Evolutionary conservation across 2,888 invertebrate species (phyloP).

Genomic region (Choristoneura rosaceana): DNA sequence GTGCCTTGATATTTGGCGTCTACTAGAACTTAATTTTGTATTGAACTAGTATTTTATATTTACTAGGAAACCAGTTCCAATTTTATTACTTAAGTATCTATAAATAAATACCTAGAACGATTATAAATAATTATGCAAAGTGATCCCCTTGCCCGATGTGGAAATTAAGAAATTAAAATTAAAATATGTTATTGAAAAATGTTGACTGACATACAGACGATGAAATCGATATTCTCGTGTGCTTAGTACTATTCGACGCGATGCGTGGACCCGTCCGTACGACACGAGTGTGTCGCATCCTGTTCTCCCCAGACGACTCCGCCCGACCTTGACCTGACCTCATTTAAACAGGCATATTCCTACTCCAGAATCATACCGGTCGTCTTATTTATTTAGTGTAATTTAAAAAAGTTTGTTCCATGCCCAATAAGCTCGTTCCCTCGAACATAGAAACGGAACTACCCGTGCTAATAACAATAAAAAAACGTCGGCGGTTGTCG

Average conservation of each 20-base stretch:
- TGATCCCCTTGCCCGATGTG: neutral
- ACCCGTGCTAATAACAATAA: neutral
- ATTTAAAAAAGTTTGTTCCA: neutral
- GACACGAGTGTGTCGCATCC: constrained; percentile 13
- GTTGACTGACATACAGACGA: neutral
- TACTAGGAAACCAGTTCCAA: no score
- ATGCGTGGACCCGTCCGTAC: constrained; percentile 21
- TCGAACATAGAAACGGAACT: neutral
- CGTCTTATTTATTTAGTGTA: neutral
- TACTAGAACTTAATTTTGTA: no score
- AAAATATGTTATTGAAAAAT: neutral
- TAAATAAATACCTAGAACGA: no score
- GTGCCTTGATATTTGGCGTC: no score
- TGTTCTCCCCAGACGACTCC: constrained; percentile 14
- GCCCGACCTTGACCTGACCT: constrained; percentile 37
- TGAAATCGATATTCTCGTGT: constrained; percentile 7
- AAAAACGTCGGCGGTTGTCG: neutral
- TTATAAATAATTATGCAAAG: no score
- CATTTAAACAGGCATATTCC: constrained; percentile 23
- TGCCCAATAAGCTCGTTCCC: neutral
- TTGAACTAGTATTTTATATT: no score
- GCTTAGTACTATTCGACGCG: neutral
- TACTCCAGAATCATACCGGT: constrained; percentile 6
- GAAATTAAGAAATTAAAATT: neutral
- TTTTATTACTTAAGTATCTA: no score